Evolutionary conservation across 2,797 vertebrate genomes (phyloP).

Genomic region (Triplophysa yarkandensis): DNA sequence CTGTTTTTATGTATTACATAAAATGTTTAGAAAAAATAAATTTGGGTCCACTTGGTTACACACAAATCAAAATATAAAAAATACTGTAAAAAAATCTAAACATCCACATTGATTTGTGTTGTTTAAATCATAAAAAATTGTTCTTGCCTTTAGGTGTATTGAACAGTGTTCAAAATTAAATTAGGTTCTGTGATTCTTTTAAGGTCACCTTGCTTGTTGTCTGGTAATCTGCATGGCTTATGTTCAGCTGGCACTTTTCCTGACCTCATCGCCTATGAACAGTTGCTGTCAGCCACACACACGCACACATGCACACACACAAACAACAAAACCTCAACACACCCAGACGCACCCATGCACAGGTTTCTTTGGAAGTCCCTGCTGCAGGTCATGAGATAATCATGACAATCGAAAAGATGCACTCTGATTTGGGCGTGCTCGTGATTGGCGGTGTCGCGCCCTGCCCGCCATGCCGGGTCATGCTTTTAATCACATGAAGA

Average conservation of each 20-base stretch:
- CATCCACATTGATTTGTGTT: background rate
- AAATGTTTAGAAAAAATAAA: no score
- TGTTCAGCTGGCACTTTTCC: background rate
- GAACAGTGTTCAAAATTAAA: background rate
- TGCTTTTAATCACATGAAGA: slow-evolving; percentile 10
- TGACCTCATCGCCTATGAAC: slow-evolving; percentile 6
- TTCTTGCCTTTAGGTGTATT: slow-evolving; percentile 9
- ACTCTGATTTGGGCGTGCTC: slow-evolving; percentile 23
- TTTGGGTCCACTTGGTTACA: no score
- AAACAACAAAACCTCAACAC: slow-evolving; percentile 32
- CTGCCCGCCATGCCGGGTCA: slow-evolving; percentile 14
- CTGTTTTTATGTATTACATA: no score
- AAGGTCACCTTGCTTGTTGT: background rate
- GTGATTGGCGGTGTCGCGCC: slow-evolving; percentile 13
- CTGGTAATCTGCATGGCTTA: slow-evolving; percentile 9
- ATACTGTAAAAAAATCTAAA: background rate
- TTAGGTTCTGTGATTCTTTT: slow-evolving; percentile 5
- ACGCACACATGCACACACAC: slow-evolving; percentile 32
- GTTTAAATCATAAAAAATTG: background rate
- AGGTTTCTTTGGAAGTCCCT: slow-evolving; percentile 23
- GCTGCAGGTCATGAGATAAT: slow-evolving; percentile 31
- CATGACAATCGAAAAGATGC: slow-evolving; percentile 6
- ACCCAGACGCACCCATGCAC: slow-evolving; percentile 37
- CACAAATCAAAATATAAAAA: background rate
- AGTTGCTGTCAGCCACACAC: background rate